These are phyloP conservation scores for Myotis brandtii DNA, from an alignment of 2,113 vertebrate species.

Conservation along the genomic window DNA sequence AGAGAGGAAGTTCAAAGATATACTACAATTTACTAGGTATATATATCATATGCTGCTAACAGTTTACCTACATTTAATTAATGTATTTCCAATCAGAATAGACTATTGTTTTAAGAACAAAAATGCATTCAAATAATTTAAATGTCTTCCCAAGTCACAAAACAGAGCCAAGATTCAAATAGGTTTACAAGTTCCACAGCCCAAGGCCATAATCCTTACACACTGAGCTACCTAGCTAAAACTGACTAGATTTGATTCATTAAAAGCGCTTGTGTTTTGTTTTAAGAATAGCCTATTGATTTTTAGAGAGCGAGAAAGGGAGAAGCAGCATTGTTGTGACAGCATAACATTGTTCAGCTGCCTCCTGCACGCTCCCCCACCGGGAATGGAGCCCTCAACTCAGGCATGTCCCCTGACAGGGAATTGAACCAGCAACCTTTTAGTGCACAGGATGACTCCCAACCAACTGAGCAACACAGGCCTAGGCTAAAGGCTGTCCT, in stretches of 20 bases:
- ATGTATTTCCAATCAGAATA: not conserved
- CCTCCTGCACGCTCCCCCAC: not conserved
- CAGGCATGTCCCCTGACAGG: not conserved
- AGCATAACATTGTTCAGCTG: not conserved
- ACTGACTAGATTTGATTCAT: not conserved
- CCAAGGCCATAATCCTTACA: not conserved
- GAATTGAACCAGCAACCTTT: not conserved
- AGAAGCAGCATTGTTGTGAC: not conserved
- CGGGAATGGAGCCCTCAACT: not conserved
- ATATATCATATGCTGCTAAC: not conserved
- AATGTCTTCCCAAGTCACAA: constrained; percentile 21
- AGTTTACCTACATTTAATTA: not conserved
- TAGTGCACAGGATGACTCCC: not conserved
- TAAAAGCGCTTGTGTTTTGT: not conserved
- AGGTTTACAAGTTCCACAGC: not conserved
- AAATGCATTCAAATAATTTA: constrained; percentile 34
- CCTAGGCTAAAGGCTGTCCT: not conserved
- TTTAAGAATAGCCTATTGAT: not conserved
- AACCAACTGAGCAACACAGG: not conserved
- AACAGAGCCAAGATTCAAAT: constrained; percentile 12
- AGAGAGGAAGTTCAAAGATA: not conserved
- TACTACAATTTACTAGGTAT: not conserved
- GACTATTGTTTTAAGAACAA: not conserved
- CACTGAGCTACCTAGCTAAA: not conserved
- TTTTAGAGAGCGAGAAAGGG: not conserved